phyloP scores from a whole-genome alignment of 2,888 invertebrate species.

The Harpalus rufipes region DNA sequence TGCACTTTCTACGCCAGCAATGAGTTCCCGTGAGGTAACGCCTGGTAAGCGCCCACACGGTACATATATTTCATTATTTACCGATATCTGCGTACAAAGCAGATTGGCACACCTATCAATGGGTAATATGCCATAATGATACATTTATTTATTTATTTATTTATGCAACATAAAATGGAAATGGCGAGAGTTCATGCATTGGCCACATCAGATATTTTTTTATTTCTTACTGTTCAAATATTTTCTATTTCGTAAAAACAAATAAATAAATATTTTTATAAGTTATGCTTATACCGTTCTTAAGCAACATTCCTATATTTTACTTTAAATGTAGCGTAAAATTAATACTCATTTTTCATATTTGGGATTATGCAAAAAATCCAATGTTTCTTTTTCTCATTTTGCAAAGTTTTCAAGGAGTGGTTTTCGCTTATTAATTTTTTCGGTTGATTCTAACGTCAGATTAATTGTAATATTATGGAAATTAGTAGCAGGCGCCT shows the following conservation, averaged over 20 bases:
- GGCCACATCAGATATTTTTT: too few species aligned
- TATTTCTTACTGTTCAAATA: neutral
- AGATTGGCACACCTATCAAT: too few species aligned
- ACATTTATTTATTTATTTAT: too few species aligned
- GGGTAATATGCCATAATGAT: too few species aligned
- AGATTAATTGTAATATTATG: conserved; percentile 50
- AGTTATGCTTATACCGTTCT: neutral
- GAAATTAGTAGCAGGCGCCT: conserved; percentile 41
- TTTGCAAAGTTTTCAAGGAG: conserved; percentile 18
- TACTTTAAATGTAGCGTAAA: conserved; percentile 7
- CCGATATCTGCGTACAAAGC: too few species aligned
- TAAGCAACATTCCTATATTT: neutral
- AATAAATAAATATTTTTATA: neutral
- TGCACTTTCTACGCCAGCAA: too few species aligned
- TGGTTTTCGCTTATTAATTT: conserved; percentile 39
- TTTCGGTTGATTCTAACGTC: conserved; percentile 45
- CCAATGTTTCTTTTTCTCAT: conserved; percentile 21
- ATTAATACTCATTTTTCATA: conserved; percentile 26
- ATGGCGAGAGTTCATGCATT: too few species aligned
- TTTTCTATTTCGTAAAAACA: neutral
- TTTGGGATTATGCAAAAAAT: conserved; percentile 26
- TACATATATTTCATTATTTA: too few species aligned
- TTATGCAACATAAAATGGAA: too few species aligned
- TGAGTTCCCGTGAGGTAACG: too few species aligned
- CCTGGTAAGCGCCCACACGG: too few species aligned